Percentiles rank a stretch among this genome's conserved stretches.
These are phyloP conservation scores for Penelope pileata DNA, from an alignment of 2,113 vertebrate genomes.

Conservation along the genomic window DNA sequence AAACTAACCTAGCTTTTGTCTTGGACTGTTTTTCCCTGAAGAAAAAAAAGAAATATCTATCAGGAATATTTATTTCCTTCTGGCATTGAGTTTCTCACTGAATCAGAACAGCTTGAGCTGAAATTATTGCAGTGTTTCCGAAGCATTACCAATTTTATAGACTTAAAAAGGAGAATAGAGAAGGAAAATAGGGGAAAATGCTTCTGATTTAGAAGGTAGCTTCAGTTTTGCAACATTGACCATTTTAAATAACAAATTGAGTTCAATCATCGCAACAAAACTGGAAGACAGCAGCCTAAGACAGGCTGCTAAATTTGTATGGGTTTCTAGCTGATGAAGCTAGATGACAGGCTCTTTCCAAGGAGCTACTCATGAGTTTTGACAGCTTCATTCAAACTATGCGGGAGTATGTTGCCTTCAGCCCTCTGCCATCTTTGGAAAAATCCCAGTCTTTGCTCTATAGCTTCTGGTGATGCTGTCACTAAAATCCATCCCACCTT, in stretches of 20 bases:
- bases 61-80: not conserved
- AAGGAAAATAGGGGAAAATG: not conserved
- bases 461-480: not conserved
- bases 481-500: not conserved
- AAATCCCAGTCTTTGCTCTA: not conserved
- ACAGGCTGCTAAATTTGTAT: not conserved
- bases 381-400: not conserved
- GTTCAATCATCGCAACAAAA: conserved; percentile 25
- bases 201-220: not conserved
- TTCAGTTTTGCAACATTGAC: not conserved
- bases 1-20: not conserved
- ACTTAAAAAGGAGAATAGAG: not conserved
- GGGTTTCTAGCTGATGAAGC: not conserved
- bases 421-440: not conserved
- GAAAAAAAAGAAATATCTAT: not conserved
- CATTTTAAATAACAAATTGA: not conserved
- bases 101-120: not conserved
- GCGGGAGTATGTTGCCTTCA: not conserved
- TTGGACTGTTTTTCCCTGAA: not conserved
- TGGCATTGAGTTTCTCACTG: not conserved
- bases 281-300: not conserved
- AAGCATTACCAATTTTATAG: not conserved
- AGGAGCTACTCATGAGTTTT: not conserved
- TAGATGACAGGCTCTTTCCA: not conserved
- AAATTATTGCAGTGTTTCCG: not conserved